phyloP scores from a whole-genome alignment of 2,113 vertebrate genomes.

The Girardinichthys multiradiatus region DNA sequence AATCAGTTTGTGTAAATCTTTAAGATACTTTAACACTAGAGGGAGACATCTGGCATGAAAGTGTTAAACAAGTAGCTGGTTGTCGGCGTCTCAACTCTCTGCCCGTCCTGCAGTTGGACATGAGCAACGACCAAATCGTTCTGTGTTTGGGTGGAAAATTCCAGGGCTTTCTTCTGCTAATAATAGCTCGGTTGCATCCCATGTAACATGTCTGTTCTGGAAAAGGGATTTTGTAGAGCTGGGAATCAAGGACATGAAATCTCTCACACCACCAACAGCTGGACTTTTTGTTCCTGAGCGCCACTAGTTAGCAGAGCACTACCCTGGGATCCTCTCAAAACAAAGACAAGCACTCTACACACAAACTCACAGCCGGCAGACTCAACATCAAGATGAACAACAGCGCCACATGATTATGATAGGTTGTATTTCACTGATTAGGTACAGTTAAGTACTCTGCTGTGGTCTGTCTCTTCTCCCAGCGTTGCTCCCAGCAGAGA shows the following conservation, averaged over 20 bases:
- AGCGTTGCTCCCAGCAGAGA: slow-evolving; percentile 28
- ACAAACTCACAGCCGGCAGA: background rate
- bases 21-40: slow-evolving; percentile 42
- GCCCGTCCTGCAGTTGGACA: slow-evolving; percentile 17
- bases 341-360: slow-evolving; percentile 14
- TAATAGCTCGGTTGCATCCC: slow-evolving; percentile 49
- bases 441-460: slow-evolving; percentile 59
- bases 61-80: slow-evolving; percentile 26
- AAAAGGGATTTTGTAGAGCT: slow-evolving; percentile 51
- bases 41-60: slow-evolving; percentile 25
- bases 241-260: slow-evolving; percentile 32
- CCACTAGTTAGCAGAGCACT: slow-evolving; percentile 28
- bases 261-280: slow-evolving; percentile 51
- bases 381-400: slow-evolving; percentile 23
- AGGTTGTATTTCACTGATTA: slow-evolving; percentile 52
- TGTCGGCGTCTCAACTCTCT: slow-evolving; percentile 23
- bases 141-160: slow-evolving; percentile 62
- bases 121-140: slow-evolving; percentile 35
- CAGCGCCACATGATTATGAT: slow-evolving; percentile 15
- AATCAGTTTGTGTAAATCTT: background rate
- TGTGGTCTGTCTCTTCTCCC: slow-evolving; percentile 33
- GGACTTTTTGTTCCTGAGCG: slow-evolving; percentile 34
- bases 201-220: slow-evolving; percentile 29
- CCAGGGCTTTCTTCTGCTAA: slow-evolving; percentile 61
- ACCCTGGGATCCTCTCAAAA: slow-evolving; percentile 11